These are phyloP conservation scores for Upupa epops DNA, from an alignment of 2,113 vertebrate species.

Conservation along the genomic window DNA sequence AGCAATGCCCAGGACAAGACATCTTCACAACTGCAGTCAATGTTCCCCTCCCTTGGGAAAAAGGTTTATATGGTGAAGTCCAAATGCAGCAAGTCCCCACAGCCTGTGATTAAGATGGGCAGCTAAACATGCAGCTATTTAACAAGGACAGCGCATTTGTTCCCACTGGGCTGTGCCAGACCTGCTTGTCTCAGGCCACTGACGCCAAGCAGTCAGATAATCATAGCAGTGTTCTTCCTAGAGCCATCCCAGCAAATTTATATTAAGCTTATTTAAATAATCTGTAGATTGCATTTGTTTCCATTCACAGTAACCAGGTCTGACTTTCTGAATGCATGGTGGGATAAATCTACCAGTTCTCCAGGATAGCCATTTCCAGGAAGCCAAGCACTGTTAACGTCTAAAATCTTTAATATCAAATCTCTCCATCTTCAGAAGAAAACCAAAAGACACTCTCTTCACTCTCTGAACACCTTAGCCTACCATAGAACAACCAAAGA, in stretches of 20 bases:
- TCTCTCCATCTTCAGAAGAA: background rate
- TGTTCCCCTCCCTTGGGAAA: background rate
- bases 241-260: background rate
- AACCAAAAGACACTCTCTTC: background rate
- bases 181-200: background rate
- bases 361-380: background rate
- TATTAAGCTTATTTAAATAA: background rate
- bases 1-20: background rate
- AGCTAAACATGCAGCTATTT: background rate
- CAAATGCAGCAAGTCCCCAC: background rate
- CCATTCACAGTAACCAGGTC: background rate
- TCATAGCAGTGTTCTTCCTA: background rate
- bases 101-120: constrained; percentile 7
- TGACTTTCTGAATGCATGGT: background rate
- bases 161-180: constrained; percentile 23
- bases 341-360: background rate
- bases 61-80: background rate
- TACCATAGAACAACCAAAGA: background rate
- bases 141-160: constrained; percentile 6
- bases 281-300: background rate
- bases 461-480: background rate
- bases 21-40: background rate
- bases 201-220: constrained; percentile 27
- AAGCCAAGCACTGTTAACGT: background rate
- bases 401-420: background rate